A percentile compares a stretch with the other conserved stretches of the same genome.
phyloP scores from a whole-genome alignment of 2,888 invertebrate species.

The Omphaloscelis lunosa region DNA sequence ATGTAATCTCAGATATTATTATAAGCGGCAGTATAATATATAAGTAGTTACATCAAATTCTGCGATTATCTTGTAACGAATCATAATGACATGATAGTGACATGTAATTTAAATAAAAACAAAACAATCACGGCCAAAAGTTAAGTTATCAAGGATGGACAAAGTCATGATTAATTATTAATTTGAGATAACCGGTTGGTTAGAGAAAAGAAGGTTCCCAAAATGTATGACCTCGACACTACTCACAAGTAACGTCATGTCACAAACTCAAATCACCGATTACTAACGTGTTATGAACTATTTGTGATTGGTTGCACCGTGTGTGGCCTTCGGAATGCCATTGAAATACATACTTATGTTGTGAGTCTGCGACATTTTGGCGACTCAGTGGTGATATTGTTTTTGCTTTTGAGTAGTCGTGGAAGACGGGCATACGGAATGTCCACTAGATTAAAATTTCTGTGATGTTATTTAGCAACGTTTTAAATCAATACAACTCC shows the following conservation, averaged over 20 bases:
- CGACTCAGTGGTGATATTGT: not conserved
- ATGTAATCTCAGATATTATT: conserved; percentile 14
- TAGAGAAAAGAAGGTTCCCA: not conserved
- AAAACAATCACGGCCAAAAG: not conserved
- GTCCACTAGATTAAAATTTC: not conserved
- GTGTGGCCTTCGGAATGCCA: not conserved
- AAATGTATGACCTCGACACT: not conserved
- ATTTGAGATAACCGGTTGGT: not conserved
- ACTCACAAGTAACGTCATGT: too few species aligned
- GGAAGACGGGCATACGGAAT: not conserved
- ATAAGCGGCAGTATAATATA: not conserved
- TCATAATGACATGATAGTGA: conserved; percentile 14
- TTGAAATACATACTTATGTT: not conserved
- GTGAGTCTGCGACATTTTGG: not conserved
- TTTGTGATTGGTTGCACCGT: not conserved
- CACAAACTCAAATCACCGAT: too few species aligned
- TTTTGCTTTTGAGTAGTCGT: not conserved
- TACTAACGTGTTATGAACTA: not conserved
- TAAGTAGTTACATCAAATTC: conserved; percentile 3
- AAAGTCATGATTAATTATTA: not conserved
- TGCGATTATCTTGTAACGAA: conserved; percentile 9
- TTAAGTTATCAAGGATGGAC: conserved; percentile 17
- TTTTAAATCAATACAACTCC: not conserved
- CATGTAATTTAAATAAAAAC: conserved; percentile 16
- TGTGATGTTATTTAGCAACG: not conserved